Evolutionary conservation across 2,888 invertebrate genomes (phyloP), one percentile per base, ranked within the genome.

Genomic region (Ferrisia virgata): DNA sequence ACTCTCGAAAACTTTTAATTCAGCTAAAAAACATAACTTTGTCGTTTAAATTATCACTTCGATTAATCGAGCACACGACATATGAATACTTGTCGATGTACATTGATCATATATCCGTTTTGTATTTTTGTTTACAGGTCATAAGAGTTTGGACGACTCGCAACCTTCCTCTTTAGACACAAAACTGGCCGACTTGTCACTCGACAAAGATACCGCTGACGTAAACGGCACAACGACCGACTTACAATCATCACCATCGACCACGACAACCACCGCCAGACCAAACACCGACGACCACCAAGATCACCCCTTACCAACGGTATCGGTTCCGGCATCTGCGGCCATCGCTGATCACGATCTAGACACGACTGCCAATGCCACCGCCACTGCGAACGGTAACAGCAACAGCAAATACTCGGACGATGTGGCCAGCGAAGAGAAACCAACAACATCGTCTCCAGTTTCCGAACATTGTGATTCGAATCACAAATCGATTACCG

Each of bases 291-390:
- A 78, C 31, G 47, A 80, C 13, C 39, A 78, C 78, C 18, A 36
- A 43, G 40, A 40, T 39, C 80, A 47, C 15, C 80, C 28, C 0
- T 9, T 31, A 25, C 25, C 64, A 5, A 25, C 47, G 9, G 22
- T 47, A 28, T 40, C 80, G 13, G 69, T n/a, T n/a, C n/a, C 11
- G n/a, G 28, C 28, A 6, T 6, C 53, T 53, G 22, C 53, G 9
- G 22, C 8, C 53, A 22, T 6, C 53, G 53, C n/a, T n/a, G n/a
- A n/a, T n/a, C n/a, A n/a, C n/a, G n/a, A n/a, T n/a, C n/a, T n/a
- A n/a, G n/a, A n/a, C n/a, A n/a, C n/a, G n/a, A n/a, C n/a, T 76
- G 33, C 25, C 3, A 58, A 25, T 8, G 93, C 69, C 1, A 33
- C 79, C 4, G n/a, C 76, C 31, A 18, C 31, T 0, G 39, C 76